Evolutionary conservation across 2,113 vertebrate genomes (phyloP), one percentile per base, ranked within the genome.

Genomic region (Piaya cayana): DNA sequence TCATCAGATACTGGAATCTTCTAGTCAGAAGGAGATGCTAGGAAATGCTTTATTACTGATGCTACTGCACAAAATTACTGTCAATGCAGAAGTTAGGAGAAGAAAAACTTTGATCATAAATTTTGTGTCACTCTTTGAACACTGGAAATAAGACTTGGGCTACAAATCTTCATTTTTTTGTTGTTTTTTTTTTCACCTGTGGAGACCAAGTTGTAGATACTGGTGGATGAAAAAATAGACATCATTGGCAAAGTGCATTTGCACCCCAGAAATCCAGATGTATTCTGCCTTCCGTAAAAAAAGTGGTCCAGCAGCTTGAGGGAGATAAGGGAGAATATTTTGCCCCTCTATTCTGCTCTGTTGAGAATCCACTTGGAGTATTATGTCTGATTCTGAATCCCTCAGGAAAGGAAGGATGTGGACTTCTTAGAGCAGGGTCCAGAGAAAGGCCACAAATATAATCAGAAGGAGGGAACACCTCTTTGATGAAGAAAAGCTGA

Each of bases 281-380:
- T 21, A 47, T 22, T 22, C 15, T 27, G 8, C 25, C 5, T 5
- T 76, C 6, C n/a, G 62, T 37, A 8, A 34, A 70, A 52, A 53
- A 32, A 69, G 6, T 3, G 3, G 30, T 12, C 7, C 18, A 56
- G 7, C 29, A 65, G 17, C 11, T 22, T 0, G 1, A 64, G 4
- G 49, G 18, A 47, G 7, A 21, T 47, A 17, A 64, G 4, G 49
- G 18, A 47, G 7, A 21, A 39, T 17, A 64, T 45, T 72, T 10
- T 32, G 3, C 21, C 8, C 13, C 10, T 72, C 20, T 45, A 13
- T 32, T 60, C 11, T 16, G 5, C 36, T 34, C n/a, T 47, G 2
- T 1, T 77, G 64, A 70, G 29, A 42, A 29, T 9, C 39, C 27
- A 50, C 9, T 27, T 43, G 42, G 36, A 88, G 22, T 2, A 45